Evolutionary conservation across 2,888 invertebrate genomes (phyloP), one percentile per base, ranked within the genome.

Genomic region (Drosophila buzzatii): DNA sequence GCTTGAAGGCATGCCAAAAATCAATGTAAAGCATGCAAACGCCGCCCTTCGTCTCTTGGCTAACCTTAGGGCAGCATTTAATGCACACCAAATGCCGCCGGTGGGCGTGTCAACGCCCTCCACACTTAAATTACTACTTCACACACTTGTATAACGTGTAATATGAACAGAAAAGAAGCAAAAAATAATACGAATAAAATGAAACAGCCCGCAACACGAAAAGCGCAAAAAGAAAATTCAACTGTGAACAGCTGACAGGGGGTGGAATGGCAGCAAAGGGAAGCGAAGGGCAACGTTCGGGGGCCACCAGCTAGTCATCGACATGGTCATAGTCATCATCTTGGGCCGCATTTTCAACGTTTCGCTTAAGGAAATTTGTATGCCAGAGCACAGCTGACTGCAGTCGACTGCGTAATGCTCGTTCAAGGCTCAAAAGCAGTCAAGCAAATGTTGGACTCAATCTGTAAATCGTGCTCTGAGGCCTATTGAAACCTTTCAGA

Each of bases 111-210:
- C 75, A 64, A 71, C 72, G 82, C 76, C 71, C 76, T 70, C 77
- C 77, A 20, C 84, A 84, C 89, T 90, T 89, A 90, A 87, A 87
- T 87, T 86, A 89, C 90, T 75, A 82, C 87, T 90, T 90, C 87
- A 86, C 89, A 90, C 87, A 86, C 90, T 85, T 89, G 82, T 82
- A 68, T 78, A 89, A 89, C 77, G 85, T 74, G 79, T 82, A 87
- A 89, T 84, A 87, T 75, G 81, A 83, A 80, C 57, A 51, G 33
- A 53, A 52, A 39, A 61, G 35, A 39, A 37, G 59, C 42, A 59
- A 62, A 33, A 52, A 55, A 27, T 27, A 53, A 20, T 14, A 37
- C 8, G 37, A 53, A 53, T 14, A 39, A 41, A 66, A 35, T 47
- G 56, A 56, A 76, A 55, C 47, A 63, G 47, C 76, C 52, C 58